Conservation (phyloP, 92 coral and sea anemone species). For the Chrysogorgia sp. region DNA sequence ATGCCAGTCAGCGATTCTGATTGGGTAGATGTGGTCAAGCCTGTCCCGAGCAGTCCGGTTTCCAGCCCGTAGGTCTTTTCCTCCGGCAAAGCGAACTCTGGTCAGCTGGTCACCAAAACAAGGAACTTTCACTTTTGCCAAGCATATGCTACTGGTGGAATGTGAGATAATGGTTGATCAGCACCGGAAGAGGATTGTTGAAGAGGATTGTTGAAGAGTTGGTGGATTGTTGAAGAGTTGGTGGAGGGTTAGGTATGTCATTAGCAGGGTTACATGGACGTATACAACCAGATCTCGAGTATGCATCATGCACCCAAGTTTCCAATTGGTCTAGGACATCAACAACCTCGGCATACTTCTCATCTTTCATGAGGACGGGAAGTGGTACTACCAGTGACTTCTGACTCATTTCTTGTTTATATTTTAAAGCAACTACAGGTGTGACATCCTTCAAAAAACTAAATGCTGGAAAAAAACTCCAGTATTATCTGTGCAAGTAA, state of each 20-base stretch:
- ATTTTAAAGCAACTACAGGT: conserved; percentile 31
- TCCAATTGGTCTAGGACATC: conserved; percentile 66
- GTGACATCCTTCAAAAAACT: conserved; percentile 49
- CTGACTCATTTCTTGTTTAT: conserved; percentile 43
- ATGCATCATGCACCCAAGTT: conserved; percentile 58
- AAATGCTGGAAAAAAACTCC: conserved; percentile 54
- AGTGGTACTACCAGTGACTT: conserved; percentile 61
- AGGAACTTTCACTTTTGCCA: conserved; percentile 60
- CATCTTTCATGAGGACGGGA: conserved; percentile 67
- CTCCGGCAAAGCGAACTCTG: conserved; percentile 67
- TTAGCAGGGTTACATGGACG: no score
- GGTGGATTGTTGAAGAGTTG: no score
- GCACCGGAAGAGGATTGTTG: conserved; percentile 44
- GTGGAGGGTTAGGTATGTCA: no score
- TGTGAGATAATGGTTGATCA: conserved; percentile 65
- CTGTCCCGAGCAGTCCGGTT: conserved; percentile 63
- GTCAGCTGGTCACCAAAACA: conserved; percentile 72
- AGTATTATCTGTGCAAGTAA: conserved; percentile 48
- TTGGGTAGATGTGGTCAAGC: conserved; percentile 64
- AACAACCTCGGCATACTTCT: no score
- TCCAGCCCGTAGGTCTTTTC: conserved; percentile 61
- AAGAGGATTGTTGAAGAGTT: no score
- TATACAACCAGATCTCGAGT: conserved; percentile 57
- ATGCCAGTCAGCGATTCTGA: conserved; percentile 67
- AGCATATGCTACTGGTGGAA: conserved; percentile 55